Percentiles rank a stretch among this genome's conserved stretches.
Evolutionary conservation across 2,888 invertebrate species (phyloP).

Genomic region (Caenorhabditis sinica): DNA sequence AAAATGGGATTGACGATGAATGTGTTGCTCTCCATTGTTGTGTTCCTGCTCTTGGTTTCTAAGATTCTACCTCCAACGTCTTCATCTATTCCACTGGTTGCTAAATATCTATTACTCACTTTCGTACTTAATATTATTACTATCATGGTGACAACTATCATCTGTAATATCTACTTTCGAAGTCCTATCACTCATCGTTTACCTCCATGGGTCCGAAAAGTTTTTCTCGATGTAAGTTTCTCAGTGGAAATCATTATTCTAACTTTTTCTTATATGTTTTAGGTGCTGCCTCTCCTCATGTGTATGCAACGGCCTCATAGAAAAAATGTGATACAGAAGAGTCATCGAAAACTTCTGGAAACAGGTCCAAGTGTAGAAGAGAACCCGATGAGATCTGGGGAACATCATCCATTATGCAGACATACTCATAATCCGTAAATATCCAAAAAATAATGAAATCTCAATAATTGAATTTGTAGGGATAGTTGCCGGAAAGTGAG

Average conservation of each 20-base stretch:
- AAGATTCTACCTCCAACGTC: slow-evolving; percentile 99
- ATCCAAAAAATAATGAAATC: background rate
- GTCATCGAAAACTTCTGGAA: slow-evolving; percentile 61
- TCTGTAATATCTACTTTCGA: slow-evolving; percentile 99
- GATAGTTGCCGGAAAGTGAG: slow-evolving; percentile 69
- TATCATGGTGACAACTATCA: slow-evolving; percentile 98
- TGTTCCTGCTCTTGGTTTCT: slow-evolving; percentile 97
- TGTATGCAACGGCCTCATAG: slow-evolving; percentile 93
- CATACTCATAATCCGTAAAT: slow-evolving; percentile 55
- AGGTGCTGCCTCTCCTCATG: slow-evolving; percentile 91
- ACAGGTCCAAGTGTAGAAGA: slow-evolving; percentile 62
- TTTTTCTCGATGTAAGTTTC: slow-evolving; percentile 90
- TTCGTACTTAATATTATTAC: slow-evolving; percentile 99
- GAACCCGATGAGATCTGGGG: slow-evolving; percentile 61
- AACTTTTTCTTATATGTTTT: slow-evolving; percentile 20
- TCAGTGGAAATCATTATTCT: background rate
- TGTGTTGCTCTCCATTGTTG: slow-evolving; percentile 98
- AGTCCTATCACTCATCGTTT: slow-evolving; percentile 97
- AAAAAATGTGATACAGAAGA: slow-evolving; percentile 65
- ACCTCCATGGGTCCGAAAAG: slow-evolving; percentile 96
- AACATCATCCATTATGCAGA: slow-evolving; percentile 74
- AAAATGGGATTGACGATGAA: slow-evolving; percentile 89
- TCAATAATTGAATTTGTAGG: slow-evolving; percentile 42
- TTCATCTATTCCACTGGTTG: slow-evolving; percentile 92
- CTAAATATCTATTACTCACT: slow-evolving; percentile 98